Evolutionary conservation across 2,797 vertebrate species (phyloP).

Genomic region (Manis crassicaudata): DNA sequence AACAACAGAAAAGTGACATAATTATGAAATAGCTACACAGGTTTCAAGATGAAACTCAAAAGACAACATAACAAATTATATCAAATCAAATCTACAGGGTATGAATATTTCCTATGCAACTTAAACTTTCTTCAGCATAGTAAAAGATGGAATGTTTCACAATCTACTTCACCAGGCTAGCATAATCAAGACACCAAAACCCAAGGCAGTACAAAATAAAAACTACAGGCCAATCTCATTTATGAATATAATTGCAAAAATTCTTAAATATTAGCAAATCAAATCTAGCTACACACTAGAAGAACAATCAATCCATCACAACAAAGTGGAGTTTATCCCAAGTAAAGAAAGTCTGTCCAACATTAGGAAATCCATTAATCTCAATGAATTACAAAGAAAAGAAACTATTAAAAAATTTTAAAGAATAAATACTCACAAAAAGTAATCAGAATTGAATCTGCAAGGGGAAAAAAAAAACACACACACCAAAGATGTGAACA

Average conservation of each 20-base stretch:
- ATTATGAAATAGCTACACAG: background rate
- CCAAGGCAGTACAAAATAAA: background rate
- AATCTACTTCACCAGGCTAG: constrained; percentile 8
- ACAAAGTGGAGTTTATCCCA: background rate
- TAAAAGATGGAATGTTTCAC: background rate
- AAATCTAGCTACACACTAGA: background rate
- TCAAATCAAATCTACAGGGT: background rate
- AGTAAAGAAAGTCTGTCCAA: background rate
- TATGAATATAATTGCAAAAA: background rate
- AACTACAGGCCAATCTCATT: background rate
- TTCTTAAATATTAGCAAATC: constrained; percentile 5
- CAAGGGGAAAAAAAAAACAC: background rate
- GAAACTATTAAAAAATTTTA: background rate
- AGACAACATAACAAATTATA: constrained; percentile 29
- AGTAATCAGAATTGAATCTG: background rate
- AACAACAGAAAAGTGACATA: constrained; percentile 15
- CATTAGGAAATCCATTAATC: background rate
- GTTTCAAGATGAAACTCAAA: constrained; percentile 29
- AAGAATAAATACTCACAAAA: background rate
- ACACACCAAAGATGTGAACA: background rate
- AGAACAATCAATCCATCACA: constrained; percentile 3
- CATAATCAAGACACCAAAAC: constrained; percentile 21
- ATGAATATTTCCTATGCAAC: constrained; percentile 29
- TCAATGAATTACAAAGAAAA: constrained; percentile 26
- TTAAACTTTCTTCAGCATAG: background rate